Base-by-base conservation (phyloP, 2,888 invertebrate species). In the Diaphora mendica region DNA sequence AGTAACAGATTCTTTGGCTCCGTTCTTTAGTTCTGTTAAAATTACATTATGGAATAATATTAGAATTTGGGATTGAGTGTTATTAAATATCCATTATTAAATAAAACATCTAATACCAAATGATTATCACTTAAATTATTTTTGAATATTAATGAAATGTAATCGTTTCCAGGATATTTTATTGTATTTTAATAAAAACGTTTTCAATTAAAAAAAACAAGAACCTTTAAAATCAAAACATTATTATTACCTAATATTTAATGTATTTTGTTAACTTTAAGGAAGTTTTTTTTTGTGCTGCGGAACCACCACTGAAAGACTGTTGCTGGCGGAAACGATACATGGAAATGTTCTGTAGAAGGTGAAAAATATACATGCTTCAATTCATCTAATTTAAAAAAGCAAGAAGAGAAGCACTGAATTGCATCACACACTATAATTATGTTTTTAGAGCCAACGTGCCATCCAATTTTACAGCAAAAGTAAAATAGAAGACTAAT, bases 261-360 rank as follows among this genome's bases (percentile, higher is more conserved):
- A 77, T 73, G 73, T 75, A 55, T 78, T 78, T 79, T 78, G 85
- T 77, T 82, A 72, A 77, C 71, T 82, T 82, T 80, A 80, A 86
- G 86, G 79, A 85, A 89, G 87, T 89, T 89, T 88, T 88, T 86
- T 87, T 87, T 85, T 86, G 81, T 86, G 85, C 82, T 84, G 86
- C 81, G 87, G 90, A 91, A 51, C 20, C 20, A 23, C 91, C 88
- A 90, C 88, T 90, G 88, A 92, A 92, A 93, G 90, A 90, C 91
- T 89, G 90, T 92, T 92, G 91, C 91, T 91, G 87, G 85, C 85
- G 90, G 86, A 88, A 90, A 90, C 86, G 86, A 85, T 89, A 92
- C 92, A 93, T 89, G 92, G 91, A 93, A 94, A 92, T 90, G 91
- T 92, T 92, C 93, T 92, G 91, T 85, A 82, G 85, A 80, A 77